A percentile compares a stretch with the other conserved stretches of the same genome.
phyloP scores from a whole-genome alignment of 2,888 invertebrate species.

The Heliconius sara region DNA sequence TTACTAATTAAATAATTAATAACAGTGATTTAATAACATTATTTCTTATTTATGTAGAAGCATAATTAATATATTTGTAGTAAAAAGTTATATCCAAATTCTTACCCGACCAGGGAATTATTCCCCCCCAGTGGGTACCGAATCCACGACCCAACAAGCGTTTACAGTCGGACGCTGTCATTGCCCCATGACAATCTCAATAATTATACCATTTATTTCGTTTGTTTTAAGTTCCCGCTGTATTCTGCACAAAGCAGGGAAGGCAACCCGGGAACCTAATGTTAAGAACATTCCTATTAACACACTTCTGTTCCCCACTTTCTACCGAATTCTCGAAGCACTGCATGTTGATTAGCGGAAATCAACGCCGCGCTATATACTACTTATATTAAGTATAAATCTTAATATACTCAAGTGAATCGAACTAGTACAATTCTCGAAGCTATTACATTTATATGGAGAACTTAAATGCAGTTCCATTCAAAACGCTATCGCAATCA shows the following conservation, averaged over 20 bases:
- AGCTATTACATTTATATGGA: slow-evolving; percentile 36
- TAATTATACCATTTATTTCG: no score
- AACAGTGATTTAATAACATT: background rate
- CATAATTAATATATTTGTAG: no score
- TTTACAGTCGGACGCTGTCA: no score
- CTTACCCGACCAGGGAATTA: no score
- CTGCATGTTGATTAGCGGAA: background rate
- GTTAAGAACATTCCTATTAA: background rate
- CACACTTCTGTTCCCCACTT: no score
- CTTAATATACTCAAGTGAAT: slow-evolving; percentile 5
- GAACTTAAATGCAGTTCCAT: slow-evolving; percentile 42
- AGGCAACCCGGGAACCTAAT: background rate
- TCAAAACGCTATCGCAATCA: slow-evolving; percentile 44
- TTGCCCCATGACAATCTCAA: no score
- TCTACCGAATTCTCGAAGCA: no score
- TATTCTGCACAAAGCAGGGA: background rate
- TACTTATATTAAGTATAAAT: background rate
- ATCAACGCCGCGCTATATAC: background rate
- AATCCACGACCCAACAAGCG: no score
- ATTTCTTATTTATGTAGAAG: background rate
- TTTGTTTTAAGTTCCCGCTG: background rate
- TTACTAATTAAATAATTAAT: background rate
- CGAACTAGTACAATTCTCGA: slow-evolving; percentile 13
- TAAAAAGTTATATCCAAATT: background rate
- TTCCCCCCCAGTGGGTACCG: no score